Conservation (phyloP, 2,888 invertebrate species). For the Sarcophaga carnaria region DNA sequence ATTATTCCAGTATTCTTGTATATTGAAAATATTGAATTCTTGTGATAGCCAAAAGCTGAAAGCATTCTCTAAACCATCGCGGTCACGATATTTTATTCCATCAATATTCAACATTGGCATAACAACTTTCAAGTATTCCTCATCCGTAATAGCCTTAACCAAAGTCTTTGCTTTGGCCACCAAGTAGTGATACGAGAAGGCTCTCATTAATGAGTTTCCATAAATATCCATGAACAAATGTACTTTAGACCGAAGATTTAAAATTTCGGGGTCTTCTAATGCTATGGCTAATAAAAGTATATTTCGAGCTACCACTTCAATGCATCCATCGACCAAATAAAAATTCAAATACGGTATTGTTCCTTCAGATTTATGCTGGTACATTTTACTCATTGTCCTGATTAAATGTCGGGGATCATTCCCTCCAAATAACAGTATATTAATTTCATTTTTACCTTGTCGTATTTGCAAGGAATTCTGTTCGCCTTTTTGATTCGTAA, state of each 20-base stretch:
- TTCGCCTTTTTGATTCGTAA: constrained; percentile 74
- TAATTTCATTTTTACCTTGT: constrained; percentile 74
- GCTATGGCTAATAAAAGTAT: constrained; percentile 88
- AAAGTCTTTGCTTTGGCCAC: constrained; percentile 86
- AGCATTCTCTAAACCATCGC: constrained; percentile 90
- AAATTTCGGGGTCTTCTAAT: constrained; percentile 85
- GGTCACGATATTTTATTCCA: constrained; percentile 90
- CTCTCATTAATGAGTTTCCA: constrained; percentile 91
- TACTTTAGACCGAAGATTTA: constrained; percentile 89
- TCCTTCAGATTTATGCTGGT: constrained; percentile 82
- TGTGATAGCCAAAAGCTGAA: constrained; percentile 88
- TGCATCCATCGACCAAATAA: constrained; percentile 88
- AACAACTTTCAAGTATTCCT: constrained; percentile 84
- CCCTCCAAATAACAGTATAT: constrained; percentile 91
- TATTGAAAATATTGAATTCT: constrained; percentile 83
- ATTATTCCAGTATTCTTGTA: constrained; percentile 88
- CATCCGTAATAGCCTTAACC: constrained; percentile 89
- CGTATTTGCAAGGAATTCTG: not conserved
- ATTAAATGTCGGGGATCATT: constrained; percentile 91
- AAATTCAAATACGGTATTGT: constrained; percentile 83
- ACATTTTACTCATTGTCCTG: constrained; percentile 89
- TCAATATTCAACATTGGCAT: constrained; percentile 88
- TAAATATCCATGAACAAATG: constrained; percentile 92
- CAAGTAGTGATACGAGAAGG: constrained; percentile 89
- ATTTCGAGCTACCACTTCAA: constrained; percentile 90